Base-by-base conservation (phyloP, 2,888 invertebrate genomes). In the Anticlea derivata region DNA sequence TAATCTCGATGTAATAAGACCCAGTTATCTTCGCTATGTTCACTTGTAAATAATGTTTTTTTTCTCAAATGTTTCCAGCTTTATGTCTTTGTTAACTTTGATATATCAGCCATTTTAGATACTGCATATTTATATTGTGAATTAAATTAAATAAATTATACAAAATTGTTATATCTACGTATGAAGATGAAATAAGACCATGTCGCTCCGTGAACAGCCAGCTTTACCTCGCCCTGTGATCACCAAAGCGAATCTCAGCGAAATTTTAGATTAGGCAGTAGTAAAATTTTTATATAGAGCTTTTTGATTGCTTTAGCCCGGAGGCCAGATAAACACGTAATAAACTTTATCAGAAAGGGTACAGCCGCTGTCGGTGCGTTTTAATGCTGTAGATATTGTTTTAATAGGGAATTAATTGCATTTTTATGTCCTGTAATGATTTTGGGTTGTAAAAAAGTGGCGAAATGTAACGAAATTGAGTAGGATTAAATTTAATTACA, bases 261-360 rank as follows among this genome's bases (percentile, higher is more conserved):
- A 89, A 88, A 83, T 80, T 83, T 78, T 24, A 86, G 86, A 88
- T 89, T 84, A 83, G 80, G 67, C 64, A 61, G 80, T 73, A 79
- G 73, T 88, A 81, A 88, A 85, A 69, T 58, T 24, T 74, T 84
- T 71, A 83, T 77, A 74, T 73, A 65, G 65, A 61, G 57, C 47
- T 49, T 61, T 60, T 78, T 75, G 78, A 80, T 77, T 73, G 64
- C 68, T 60, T 12, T n/a, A 49, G 51, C 50, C 62, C 53, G 39
- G 46, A 52, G 62, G 47, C 38, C 50, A 70, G 79, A 78, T 78
- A 78, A 75, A 68, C 66, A 65, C 51, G 63, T 56, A 59, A 67
- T 77, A 76, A 74, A 61, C 70, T 58, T 69, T 75, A 73, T 73
- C 73, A 63, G 54, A 55, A 61, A 67, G 62, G 49, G 41, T 56